Conservation (phyloP, 2,888 invertebrate species). For the Formica aserva region DNA sequence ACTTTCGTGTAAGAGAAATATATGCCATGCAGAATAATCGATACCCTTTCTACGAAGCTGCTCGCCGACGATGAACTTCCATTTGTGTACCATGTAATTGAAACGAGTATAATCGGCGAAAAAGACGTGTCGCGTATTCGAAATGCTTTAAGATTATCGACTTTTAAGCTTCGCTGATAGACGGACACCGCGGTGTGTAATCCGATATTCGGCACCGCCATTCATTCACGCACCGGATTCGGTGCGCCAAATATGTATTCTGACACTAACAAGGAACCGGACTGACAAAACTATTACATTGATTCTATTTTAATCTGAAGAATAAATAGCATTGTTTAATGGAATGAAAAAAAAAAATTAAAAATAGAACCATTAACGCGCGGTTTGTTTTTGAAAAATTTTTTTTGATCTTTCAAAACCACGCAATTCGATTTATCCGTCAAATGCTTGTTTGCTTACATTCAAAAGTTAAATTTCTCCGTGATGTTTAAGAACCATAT, state of each 20-base stretch:
- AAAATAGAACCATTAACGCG: conserved; percentile 1
- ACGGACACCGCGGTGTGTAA: conserved; percentile 23
- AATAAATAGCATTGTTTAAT: background rate
- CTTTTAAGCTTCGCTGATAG: background rate
- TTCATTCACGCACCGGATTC: conserved; percentile 33
- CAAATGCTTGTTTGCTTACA: background rate
- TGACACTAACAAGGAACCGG: background rate
- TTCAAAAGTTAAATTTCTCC: background rate
- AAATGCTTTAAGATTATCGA: conserved; percentile 16
- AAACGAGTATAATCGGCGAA: background rate
- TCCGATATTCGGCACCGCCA: conserved; percentile 33
- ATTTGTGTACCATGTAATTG: background rate
- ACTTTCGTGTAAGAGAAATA: conserved; percentile 40
- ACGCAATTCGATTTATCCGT: background rate
- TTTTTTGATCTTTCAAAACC: background rate
- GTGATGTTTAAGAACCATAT: background rate
- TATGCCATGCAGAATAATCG: conserved; percentile 37
- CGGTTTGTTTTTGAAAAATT: background rate
- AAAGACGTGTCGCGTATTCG: background rate
- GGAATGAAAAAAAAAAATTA: background rate
- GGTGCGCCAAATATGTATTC: background rate
- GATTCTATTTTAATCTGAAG: background rate
- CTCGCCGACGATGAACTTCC: background rate
- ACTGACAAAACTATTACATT: background rate
- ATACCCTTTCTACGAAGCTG: conserved; percentile 17